These are phyloP conservation scores for Troides oblongomaculatus DNA, from an alignment of 2,888 invertebrate species.

Conservation along the genomic window DNA sequence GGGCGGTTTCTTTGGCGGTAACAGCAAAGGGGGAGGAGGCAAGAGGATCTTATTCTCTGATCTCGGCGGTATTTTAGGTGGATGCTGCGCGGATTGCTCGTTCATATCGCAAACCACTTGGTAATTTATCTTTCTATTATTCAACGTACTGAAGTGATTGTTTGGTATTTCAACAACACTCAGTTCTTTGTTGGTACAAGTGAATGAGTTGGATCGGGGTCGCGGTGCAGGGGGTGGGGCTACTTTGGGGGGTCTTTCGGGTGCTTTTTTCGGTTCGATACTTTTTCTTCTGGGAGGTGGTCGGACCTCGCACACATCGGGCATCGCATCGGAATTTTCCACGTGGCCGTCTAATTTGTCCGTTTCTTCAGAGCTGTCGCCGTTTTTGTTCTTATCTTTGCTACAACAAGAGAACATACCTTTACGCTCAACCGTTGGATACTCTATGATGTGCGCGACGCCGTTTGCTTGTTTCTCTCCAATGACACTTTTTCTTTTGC, in stretches of 20 bases:
- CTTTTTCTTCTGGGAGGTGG: slow-evolving; percentile 83
- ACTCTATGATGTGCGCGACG: slow-evolving; percentile 82
- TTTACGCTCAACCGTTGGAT: slow-evolving; percentile 86
- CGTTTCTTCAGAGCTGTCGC: slow-evolving; percentile 70
- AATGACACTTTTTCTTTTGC: slow-evolving; percentile 66
- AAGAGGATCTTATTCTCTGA: slow-evolving; percentile 61
- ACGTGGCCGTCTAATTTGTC: slow-evolving; percentile 59
- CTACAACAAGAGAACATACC: slow-evolving; percentile 87
- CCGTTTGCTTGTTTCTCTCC: slow-evolving; percentile 69
- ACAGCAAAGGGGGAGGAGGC: slow-evolving; percentile 75
- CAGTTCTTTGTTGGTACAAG: slow-evolving; percentile 67
- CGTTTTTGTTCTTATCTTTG: slow-evolving; percentile 78
- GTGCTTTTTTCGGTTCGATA: slow-evolving; percentile 79
- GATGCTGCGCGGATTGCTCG: slow-evolving; percentile 57
- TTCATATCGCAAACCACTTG: slow-evolving; percentile 72
- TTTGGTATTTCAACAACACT: slow-evolving; percentile 66
- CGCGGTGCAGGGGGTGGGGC: slow-evolving; percentile 72
- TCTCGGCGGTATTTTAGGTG: slow-evolving; percentile 79
- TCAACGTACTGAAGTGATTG: slow-evolving; percentile 71
- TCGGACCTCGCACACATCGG: slow-evolving; percentile 76
- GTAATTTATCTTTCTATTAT: slow-evolving; percentile 69
- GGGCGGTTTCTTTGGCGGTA: slow-evolving; percentile 86
- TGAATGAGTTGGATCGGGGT: slow-evolving; percentile 80
- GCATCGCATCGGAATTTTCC: slow-evolving; percentile 68
- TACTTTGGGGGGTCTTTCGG: slow-evolving; percentile 85